phyloP scores from a whole-genome alignment of 2,797 vertebrate genomes.

The Pipistrellus nathusii region DNA sequence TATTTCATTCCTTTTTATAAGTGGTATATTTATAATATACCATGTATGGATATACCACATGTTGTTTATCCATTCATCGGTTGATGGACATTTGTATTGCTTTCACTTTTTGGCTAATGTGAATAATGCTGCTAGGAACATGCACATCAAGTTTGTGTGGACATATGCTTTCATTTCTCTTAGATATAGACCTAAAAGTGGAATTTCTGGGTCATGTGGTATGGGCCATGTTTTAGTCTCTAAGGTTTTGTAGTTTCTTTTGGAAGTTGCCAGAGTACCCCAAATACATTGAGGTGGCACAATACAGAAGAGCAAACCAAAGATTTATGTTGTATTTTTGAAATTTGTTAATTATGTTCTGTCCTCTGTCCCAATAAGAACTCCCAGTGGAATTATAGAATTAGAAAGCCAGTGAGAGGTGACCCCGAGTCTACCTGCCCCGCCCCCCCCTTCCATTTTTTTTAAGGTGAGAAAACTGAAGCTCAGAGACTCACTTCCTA shows the following conservation, averaged over 20 bases:
- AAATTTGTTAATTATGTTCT: not conserved
- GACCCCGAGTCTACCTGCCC: not conserved
- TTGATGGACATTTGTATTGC: not conserved
- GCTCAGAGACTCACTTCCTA: not conserved
- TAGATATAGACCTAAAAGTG: not conserved
- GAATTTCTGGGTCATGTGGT: not conserved
- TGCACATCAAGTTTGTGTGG: not conserved
- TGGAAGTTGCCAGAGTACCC: not conserved
- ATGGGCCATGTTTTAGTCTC: slow-evolving; percentile 44
- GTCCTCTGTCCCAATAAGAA: not conserved
- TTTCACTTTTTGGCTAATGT: not conserved
- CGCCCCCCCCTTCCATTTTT: not conserved
- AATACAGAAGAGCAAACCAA: not conserved
- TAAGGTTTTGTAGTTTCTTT: slow-evolving; percentile 14
- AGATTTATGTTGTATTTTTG: not conserved
- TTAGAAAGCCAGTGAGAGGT: not conserved
- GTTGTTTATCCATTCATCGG: not conserved
- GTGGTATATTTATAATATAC: not conserved
- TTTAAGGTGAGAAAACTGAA: slow-evolving; percentile 1
- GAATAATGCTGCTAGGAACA: too few species aligned
- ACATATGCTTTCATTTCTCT: not conserved
- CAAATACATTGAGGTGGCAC: not conserved
- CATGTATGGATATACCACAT: not conserved
- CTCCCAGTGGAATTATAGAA: not conserved
- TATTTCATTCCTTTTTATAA: not conserved